Conservation (phyloP, 2,113 vertebrate genomes). For the Phyllostomus hastatus region DNA sequence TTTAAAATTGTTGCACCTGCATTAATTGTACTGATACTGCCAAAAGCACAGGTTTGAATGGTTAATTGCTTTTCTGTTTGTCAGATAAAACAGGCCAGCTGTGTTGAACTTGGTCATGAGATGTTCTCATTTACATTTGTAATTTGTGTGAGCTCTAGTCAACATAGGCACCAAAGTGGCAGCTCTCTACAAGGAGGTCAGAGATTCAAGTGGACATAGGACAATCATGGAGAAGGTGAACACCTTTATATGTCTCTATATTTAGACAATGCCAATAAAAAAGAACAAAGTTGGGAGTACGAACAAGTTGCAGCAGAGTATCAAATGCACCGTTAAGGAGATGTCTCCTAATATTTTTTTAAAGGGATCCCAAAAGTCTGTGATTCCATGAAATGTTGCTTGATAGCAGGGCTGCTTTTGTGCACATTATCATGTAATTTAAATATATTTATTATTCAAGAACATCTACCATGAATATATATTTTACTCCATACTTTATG, state of each 20-base stretch:
- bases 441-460: neutral
- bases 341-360: neutral
- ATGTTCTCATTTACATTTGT: conserved; percentile 14
- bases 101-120: conserved; percentile 35
- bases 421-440: neutral
- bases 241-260: neutral
- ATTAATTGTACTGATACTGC: conserved; percentile 1
- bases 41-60: conserved; percentile 35
- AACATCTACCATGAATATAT: neutral
- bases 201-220: neutral
- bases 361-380: neutral
- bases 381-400: neutral
- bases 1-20: conserved; percentile 37
- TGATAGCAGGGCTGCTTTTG: neutral
- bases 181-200: neutral
- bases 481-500: neutral
- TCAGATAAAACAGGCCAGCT: conserved; percentile 27
- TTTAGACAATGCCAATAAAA: neutral
- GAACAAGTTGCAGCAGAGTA: neutral
- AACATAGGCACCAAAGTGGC: neutral
- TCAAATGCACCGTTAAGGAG: neutral
- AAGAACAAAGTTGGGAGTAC: neutral
- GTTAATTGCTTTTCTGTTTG: conserved; percentile 20
- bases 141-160: neutral
- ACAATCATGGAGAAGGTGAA: neutral